A percentile compares a stretch with the other conserved stretches of the same genome.
Conservation (phyloP, 2,888 invertebrate genomes). For the Drosophila monieri region DNA sequence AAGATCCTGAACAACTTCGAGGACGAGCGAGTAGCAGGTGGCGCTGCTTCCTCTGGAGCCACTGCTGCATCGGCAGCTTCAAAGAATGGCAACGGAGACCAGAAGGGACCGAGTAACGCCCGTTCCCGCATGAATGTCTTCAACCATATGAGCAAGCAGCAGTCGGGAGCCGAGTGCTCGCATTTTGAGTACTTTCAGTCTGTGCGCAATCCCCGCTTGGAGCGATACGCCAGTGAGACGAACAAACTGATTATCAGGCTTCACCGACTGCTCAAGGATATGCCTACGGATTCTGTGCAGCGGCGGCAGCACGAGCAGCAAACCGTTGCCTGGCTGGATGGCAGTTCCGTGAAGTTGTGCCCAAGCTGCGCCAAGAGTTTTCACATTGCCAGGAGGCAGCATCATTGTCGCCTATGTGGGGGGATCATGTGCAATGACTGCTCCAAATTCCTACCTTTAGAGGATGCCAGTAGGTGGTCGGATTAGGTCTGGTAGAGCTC, state of each 20-base stretch:
- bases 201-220: slow-evolving; percentile 89
- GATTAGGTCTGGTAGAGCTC: too few relatives aligned
- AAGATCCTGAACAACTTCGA: slow-evolving; percentile 91
- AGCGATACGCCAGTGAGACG: slow-evolving; percentile 96
- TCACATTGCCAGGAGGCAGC: slow-evolving; percentile 93
- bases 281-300: slow-evolving; percentile 89
- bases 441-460: slow-evolving; percentile 92
- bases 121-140: slow-evolving; percentile 74
- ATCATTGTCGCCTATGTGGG: slow-evolving; percentile 98
- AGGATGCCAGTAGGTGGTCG: slow-evolving; percentile 89
- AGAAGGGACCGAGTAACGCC: slow-evolving; percentile 55
- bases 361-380: slow-evolving; percentile 96
- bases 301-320: slow-evolving; percentile 90
- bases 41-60: slow-evolving; percentile 13
- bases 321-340: slow-evolving; percentile 96
- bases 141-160: slow-evolving; percentile 82
- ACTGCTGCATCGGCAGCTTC: slow-evolving; percentile 15
- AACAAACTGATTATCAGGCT: slow-evolving; percentile 97
- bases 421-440: slow-evolving; percentile 96
- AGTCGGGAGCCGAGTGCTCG: slow-evolving; percentile 84
- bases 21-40: slow-evolving; percentile 83
- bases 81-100: slow-evolving; percentile 31
- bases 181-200: slow-evolving; percentile 91
- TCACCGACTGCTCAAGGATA: slow-evolving; percentile 93
- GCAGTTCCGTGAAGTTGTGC: slow-evolving; percentile 94